phyloP scores from a whole-genome alignment of 2,888 invertebrate genomes.

The Tenthredo distinguenda region DNA sequence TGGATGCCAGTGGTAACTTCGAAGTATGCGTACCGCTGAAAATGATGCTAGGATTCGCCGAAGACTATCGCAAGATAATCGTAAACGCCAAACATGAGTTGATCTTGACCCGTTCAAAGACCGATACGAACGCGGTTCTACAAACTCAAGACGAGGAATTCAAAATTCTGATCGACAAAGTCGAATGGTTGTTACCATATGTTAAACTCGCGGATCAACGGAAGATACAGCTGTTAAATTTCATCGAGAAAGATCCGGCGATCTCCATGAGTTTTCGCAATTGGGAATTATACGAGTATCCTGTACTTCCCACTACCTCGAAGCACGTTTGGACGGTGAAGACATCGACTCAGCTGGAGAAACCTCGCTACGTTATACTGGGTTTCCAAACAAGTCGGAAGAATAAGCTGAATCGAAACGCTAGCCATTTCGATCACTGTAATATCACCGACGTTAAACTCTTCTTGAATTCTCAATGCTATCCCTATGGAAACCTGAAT shows the following conservation, averaged over 20 bases:
- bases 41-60: constrained; percentile 68
- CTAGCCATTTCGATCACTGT: too few species aligned
- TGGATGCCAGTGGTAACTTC: constrained; percentile 59
- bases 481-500: too few species aligned
- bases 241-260: too few species aligned
- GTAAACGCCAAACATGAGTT: too few species aligned
- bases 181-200: constrained; percentile 59
- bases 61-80: constrained; percentile 56
- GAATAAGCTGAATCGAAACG: too few species aligned
- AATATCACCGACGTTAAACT: too few species aligned
- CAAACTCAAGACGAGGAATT: constrained; percentile 62
- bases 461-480: too few species aligned
- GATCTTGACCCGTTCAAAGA: constrained; percentile 55
- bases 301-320: constrained; percentile 67
- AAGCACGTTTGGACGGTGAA: constrained; percentile 62
- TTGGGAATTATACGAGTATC: constrained; percentile 74
- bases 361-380: constrained; percentile 72
- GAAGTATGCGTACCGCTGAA: constrained; percentile 69
- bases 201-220: constrained; percentile 8
- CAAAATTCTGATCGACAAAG: constrained; percentile 61
- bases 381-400: constrained; percentile 65
- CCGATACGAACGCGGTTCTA: constrained; percentile 64
- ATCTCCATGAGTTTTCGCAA: constrained; percentile 59
- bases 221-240: too few species aligned
- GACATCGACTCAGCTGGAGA: constrained; percentile 70